These are phyloP conservation scores for Garra rufa DNA, from an alignment of 2,113 vertebrate species.

Conservation along the genomic window DNA sequence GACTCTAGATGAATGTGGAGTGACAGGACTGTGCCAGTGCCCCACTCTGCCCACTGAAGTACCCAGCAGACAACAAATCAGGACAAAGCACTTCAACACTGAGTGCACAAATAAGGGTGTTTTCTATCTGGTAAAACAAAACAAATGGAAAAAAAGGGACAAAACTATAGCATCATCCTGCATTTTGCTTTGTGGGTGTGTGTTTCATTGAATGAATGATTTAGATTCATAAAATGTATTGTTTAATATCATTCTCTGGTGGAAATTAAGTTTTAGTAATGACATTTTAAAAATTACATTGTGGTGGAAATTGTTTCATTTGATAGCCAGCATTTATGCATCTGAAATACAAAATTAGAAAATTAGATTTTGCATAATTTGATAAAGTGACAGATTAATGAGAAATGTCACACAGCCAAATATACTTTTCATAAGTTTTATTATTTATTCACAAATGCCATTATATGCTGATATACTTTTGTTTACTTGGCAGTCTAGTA, in stretches of 20 bases:
- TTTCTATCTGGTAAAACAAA: not conserved
- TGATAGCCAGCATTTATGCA: not conserved
- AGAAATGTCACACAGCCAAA: not conserved
- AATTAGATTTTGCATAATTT: not conserved
- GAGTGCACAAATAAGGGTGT: not conserved
- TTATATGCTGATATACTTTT: not conserved
- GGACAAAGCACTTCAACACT: not conserved
- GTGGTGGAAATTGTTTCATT: not conserved
- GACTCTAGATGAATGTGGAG: slow-evolving; percentile 16
- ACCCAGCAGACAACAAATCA: slow-evolving; percentile 16
- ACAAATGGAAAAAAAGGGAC: not conserved
- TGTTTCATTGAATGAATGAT: not conserved
- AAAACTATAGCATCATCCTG: not conserved
- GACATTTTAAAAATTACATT: not conserved
- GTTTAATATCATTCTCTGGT: not conserved
- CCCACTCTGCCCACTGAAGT: not conserved
- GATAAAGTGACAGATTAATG: not conserved
- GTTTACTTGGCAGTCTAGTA: not conserved
- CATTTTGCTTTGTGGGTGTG: not conserved
- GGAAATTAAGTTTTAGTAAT: not conserved
- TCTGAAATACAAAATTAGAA: not conserved
- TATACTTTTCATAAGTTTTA: not conserved
- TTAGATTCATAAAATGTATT: not conserved
- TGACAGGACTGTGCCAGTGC: slow-evolving; percentile 40
- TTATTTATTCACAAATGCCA: not conserved